Base-by-base conservation (phyloP, 2,888 invertebrate species). In the Cacoxenus indagator region DNA sequence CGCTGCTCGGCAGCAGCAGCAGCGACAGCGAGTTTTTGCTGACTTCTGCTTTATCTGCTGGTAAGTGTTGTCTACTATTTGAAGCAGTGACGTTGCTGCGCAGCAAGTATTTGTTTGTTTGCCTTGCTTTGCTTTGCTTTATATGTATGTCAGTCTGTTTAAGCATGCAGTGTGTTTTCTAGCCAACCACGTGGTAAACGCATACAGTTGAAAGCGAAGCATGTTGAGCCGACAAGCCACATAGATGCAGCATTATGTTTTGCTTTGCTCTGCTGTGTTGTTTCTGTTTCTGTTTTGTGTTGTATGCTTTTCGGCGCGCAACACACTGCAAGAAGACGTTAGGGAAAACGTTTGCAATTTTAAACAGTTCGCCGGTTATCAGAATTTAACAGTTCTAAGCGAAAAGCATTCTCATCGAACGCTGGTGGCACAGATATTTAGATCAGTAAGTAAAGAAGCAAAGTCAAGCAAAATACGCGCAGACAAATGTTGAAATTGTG, bases 1-100 rank as follows among this genome's bases (percentile, higher is more conserved):
- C 1, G 22, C 55, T 37, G 17, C 65, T 26, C 67, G 61, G 43
- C 61, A 45, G 31, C 69, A 43, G 45, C 67, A 54, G 17, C 71
- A 31, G 19, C 64, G 26, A 29, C 43, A 9, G 24, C 65, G 51
- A 14, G 24, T 3, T 54, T 22, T 24, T 46, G 48, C 65, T 51
- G 29, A 29, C 37, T 45, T 55, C 27, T 55, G 24, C 8, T 14
- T 14, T 55, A 11, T 8, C 14, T 26, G 24, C 55, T 9, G 8
- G 4, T 48, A 8, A 24, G 17, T 22, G 55, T 55, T 26, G 55
- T 24, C 55, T 43, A 2, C 26, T 26, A 26, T 55, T 55, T 55
- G 22, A n/a, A 24, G 54, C 22, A 24, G 37, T 4, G 37, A 37
- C 37, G 37, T 37, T 14, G 37, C 37, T 37, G 37, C 37, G n/a